Base-by-base conservation (phyloP, 92 coral and sea anemone species). In the Paramuricea clavata region DNA sequence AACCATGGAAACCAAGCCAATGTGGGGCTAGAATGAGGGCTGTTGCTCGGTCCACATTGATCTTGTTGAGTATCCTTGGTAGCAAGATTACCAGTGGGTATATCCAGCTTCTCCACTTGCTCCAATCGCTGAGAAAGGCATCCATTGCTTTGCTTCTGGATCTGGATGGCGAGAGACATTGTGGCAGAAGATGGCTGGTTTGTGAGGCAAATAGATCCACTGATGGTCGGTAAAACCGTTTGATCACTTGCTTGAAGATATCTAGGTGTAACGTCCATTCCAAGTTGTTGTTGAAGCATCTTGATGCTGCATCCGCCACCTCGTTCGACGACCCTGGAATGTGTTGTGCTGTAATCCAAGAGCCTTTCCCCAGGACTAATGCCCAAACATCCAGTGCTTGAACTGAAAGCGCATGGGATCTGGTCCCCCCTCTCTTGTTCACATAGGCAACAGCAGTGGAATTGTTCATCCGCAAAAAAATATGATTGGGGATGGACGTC, bases 301-400 rank as follows among this genome's bases (percentile, higher is more conserved):
- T 62, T 0, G 95, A 92, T 28, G 89, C 92, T 34, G 64, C 87
- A 92, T 94, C 95, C 83, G 89, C 96, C 69, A 83, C 87, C 6
- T 42, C 68, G 67, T 94, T 93, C 36, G 98, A 92, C 31, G 76
- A 71, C 2, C 95, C 91, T 5, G 89, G 92, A n/a, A 92, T 89
- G 81, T 92, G 95, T 36, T 60, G 60, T 16, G 92, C 95, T 21
- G 92, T 79, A 15, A 89, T 36, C 89, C 95, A 92, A 1, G 85
- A 34, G 9, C 87, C 41, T 21, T 13, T 16, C 36, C 89, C 36
- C 68, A 89, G 79, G 17, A 85, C 70, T 62, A 87, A 34, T 12
- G 79, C 33, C 92, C 95, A 89, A 57, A 92, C 8, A 12, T 89
- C 89, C 22, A 9, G 33, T 13, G 92, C 94, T 60, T 85, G 74